phyloP scores from a whole-genome alignment of 2,113 vertebrate genomes.

The Calidris pugnax region DNA sequence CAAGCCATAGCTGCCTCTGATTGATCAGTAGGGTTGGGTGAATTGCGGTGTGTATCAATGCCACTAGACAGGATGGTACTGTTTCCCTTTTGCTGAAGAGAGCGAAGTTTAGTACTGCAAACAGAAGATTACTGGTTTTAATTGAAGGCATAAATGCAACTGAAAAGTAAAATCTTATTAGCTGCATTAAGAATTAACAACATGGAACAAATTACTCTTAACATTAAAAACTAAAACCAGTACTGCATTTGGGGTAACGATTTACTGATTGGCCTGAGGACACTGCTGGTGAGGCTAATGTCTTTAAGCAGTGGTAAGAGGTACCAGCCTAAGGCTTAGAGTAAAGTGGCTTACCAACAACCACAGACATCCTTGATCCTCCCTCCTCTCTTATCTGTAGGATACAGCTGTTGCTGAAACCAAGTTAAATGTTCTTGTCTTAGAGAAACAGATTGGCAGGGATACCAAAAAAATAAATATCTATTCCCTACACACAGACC shows the following conservation, averaged over 20 bases:
- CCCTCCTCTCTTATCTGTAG: conserved; percentile 19
- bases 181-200: not conserved
- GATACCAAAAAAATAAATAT: not conserved
- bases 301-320: conserved; percentile 23
- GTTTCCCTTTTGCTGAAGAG: not conserved
- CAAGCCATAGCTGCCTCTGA: not conserved
- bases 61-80: not conserved
- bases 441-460: conserved; percentile 28
- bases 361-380: not conserved
- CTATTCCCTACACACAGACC: not conserved
- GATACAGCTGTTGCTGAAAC: conserved; percentile 28
- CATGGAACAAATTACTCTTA: not conserved
- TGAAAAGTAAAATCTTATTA: conserved; percentile 49
- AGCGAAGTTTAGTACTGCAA: not conserved
- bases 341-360: conserved; percentile 19
- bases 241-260: not conserved
- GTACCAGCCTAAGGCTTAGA: not conserved
- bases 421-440: not conserved
- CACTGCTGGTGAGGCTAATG: not conserved
- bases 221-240: not conserved
- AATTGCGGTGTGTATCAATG: not conserved
- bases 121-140: conserved; percentile 13
- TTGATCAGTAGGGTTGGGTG: not conserved
- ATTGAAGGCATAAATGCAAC: not conserved
- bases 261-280: conserved; percentile 20